Conservation (phyloP, 1,140 invertebrate species). For the Drosophila equinoxialis region DNA sequence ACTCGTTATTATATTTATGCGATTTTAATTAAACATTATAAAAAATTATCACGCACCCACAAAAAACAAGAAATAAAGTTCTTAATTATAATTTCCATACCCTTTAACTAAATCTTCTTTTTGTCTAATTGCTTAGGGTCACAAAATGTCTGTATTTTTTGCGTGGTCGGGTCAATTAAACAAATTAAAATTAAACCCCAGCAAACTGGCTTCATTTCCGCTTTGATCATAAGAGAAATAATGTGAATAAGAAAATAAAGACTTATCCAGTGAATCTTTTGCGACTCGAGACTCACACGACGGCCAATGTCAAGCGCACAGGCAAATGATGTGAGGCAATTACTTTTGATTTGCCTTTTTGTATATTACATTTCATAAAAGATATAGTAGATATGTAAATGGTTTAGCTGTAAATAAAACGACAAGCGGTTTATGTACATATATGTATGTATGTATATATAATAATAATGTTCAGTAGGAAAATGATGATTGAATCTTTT, state of each 20-base stretch:
- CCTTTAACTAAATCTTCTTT: conserved; percentile 23
- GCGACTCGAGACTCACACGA: conserved; percentile 20
- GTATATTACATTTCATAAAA: conserved; percentile 42
- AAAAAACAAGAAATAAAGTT: conserved; percentile 6
- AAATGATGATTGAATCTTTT: no score
- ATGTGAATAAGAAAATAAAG: neutral
- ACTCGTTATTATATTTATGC: conserved; percentile 52
- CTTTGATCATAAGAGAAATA: conserved; percentile 13
- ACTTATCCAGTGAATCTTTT: conserved; percentile 20
- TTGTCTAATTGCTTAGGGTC: conserved; percentile 49
- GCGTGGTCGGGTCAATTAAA: conserved; percentile 66
- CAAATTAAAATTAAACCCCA: conserved; percentile 25
- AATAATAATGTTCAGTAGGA: no score
- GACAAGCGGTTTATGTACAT: no score
- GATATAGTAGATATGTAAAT: neutral
- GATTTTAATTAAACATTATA: conserved; percentile 58
- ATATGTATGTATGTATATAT: no score
- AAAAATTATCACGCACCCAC: conserved; percentile 45
- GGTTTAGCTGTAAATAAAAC: neutral
- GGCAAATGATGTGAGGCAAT: conserved; percentile 68
- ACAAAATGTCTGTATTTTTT: conserved; percentile 49
- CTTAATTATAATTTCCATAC: conserved; percentile 2
- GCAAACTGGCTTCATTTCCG: conserved; percentile 64
- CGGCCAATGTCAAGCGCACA: conserved; percentile 69
- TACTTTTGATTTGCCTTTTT: conserved; percentile 62